Base-by-base conservation (phyloP, 2,113 vertebrate species). In the Tragelaphus strepsiceros region DNA sequence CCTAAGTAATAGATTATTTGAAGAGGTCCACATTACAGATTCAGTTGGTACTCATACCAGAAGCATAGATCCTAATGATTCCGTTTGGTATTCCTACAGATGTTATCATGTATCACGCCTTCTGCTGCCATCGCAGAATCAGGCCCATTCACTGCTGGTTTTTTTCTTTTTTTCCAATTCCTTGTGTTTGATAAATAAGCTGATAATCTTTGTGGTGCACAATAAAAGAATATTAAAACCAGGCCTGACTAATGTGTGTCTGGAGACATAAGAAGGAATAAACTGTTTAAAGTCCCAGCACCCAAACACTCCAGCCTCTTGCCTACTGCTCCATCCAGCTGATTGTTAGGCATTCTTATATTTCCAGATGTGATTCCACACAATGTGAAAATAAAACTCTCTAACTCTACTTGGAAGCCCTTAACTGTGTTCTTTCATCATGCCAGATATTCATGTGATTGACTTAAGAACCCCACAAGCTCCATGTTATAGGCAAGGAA, bases 1-100 rank as follows among this genome's bases (percentile, higher is more conserved):
- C 97, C 98, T 93, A 96, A 97, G 95, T 9, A 9, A 98, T 96
- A 13, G 51, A 97, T 98, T 98, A 98, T 97, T 96, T 98, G 98
- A 98, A 97, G 88, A 98, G 97, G 92, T 80, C 71, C 59, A 30
- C 96, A 96, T 94, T 96, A 96, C 61, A 28, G n/a, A 90, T 96
- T 96, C 82, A 59, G 94, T 74, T 88, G 96, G 95, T 67, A 80
- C 53, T 90, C 93, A 95, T 5, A 83, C 83, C 61, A 94, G 93
- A 26, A 64, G 94, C 21, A 49, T 58, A 91, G 97, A 95, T 64
- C 67, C 53, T 97, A 97, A 98, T 6, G 12, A 96, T 96, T 92
- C n/a, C 91, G 30, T 83, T 86, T 93, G 89, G 61, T 90, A 96
- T 97, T 97, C 90, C 81, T 21, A 85, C 77, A 85, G 81, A 94